phyloP scores from a whole-genome alignment of 2,888 invertebrate genomes.

The Mythimna lalbum region DNA sequence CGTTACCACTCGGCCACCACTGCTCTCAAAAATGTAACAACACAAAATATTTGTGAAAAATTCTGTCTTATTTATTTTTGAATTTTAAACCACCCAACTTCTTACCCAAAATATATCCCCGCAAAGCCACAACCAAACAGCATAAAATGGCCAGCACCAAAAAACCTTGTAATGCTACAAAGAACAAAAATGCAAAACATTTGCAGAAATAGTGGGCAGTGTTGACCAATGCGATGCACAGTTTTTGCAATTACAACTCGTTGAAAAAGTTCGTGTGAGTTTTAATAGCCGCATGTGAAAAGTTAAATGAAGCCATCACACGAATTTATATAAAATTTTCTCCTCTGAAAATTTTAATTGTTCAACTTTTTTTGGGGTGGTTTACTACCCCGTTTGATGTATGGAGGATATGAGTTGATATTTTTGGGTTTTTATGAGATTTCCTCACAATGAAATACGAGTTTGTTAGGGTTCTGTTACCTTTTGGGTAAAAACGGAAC shows the following conservation, averaged over 20 bases:
- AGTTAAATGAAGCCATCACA: conserved; percentile 65
- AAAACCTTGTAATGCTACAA: conserved; percentile 11
- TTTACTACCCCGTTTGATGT: conserved; percentile 30
- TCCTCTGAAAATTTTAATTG: conserved; percentile 52
- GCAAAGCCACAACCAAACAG: background rate
- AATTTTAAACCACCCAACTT: background rate
- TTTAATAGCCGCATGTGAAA: conserved; percentile 64
- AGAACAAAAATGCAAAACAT: conserved; percentile 32
- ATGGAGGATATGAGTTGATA: conserved; percentile 9
- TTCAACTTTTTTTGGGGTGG: conserved; percentile 45
- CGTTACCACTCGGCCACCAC: too few species aligned
- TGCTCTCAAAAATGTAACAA: too few species aligned
- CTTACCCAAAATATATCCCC: background rate
- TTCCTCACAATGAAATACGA: background rate
- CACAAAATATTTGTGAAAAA: too few species aligned
- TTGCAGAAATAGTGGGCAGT: conserved; percentile 36
- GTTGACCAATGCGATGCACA: conserved; percentile 53
- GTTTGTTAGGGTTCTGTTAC: background rate
- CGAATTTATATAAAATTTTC: conserved; percentile 56
- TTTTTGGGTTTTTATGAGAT: conserved; percentile 4
- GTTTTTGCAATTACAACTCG: conserved; percentile 64
- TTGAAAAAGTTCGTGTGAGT: conserved; percentile 63
- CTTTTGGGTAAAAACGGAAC: too few species aligned
- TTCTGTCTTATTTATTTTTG: too few species aligned
- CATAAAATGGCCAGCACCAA: background rate